Evolutionary conservation across 2,113 vertebrate genomes (phyloP).

Genomic region (Oophaga pumilio): DNA sequence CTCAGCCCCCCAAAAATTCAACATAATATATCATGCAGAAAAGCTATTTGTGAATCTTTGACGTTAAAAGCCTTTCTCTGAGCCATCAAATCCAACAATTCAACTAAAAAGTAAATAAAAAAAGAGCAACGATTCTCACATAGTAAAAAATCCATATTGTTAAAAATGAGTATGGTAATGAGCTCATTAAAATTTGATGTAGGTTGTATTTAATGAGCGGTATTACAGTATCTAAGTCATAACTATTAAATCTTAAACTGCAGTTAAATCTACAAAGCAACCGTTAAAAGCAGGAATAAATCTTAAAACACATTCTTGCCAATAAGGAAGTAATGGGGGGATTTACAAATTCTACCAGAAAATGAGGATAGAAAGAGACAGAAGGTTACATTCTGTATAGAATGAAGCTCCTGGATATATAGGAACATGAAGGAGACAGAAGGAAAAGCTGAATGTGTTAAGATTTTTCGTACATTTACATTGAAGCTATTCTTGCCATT

Average conservation of each 20-base stretch:
- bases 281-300: conserved; percentile 48
- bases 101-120: conserved; percentile 50
- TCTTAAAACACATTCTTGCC: conserved; percentile 48
- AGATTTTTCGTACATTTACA: conserved; percentile 19
- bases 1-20: conserved; percentile 28
- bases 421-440: conserved; percentile 27
- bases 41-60: not conserved
- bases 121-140: conserved; percentile 27
- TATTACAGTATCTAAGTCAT: conserved; percentile 48
- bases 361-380: conserved; percentile 21
- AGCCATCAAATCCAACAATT: conserved; percentile 17
- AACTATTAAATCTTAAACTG: conserved; percentile 49
- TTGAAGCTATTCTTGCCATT: conserved; percentile 32
- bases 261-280: conserved; percentile 52
- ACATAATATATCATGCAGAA: not conserved
- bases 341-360: conserved; percentile 13
- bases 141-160: conserved; percentile 56
- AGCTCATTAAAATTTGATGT: conserved; percentile 56
- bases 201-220: conserved; percentile 54
- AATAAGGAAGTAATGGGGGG: conserved; percentile 44
- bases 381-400: conserved; percentile 21
- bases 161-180: conserved; percentile 54
- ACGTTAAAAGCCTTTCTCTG: conserved; percentile 21
- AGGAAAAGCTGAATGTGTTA: conserved; percentile 15
- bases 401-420: conserved; percentile 13